Percentiles rank a stretch among this genome's conserved stretches.
Conservation (phyloP, 2,888 invertebrate species). For the Diaprepes abbreviatus region DNA sequence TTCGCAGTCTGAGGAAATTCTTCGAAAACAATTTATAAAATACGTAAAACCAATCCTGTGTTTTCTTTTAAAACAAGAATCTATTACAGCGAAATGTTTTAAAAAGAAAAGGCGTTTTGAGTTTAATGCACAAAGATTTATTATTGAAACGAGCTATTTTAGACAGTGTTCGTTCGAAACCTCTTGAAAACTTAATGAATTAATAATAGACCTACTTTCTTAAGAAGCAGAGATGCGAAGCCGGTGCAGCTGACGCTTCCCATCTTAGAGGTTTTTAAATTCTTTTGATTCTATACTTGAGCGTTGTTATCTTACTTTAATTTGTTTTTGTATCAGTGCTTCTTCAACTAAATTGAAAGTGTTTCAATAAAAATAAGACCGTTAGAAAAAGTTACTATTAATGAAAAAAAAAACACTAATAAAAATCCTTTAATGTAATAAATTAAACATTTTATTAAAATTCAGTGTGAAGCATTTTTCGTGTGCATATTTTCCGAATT, state of each 20-base stretch:
- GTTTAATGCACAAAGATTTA: slow-evolving; percentile 46
- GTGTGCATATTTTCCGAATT: too few species aligned
- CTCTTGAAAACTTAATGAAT: slow-evolving; percentile 50
- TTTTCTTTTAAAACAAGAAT: slow-evolving; percentile 27
- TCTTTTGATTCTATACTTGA: slow-evolving; percentile 32
- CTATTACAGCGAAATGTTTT: slow-evolving; percentile 31
- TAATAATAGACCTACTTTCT: slow-evolving; percentile 49
- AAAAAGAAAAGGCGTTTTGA: slow-evolving; percentile 39
- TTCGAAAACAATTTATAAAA: not conserved
- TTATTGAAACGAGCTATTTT: slow-evolving; percentile 50
- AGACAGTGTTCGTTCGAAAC: slow-evolving; percentile 41
- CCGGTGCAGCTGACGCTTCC: slow-evolving; percentile 42
- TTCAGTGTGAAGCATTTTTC: too few species aligned
- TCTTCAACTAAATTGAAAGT: not conserved
- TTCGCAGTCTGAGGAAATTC: not conserved
- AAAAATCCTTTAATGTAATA: too few species aligned
- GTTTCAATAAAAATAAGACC: not conserved
- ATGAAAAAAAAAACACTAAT: too few species aligned
- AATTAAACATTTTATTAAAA: too few species aligned
- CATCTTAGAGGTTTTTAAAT: slow-evolving; percentile 32
- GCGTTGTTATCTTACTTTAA: slow-evolving; percentile 22
- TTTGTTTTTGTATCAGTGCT: slow-evolving; percentile 13
- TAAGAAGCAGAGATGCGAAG: slow-evolving; percentile 43
- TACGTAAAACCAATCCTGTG: slow-evolving; percentile 4
- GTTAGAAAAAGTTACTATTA: too few species aligned